A percentile compares a stretch with the other conserved stretches of the same genome.
phyloP scores from a whole-genome alignment of 1,140 invertebrate species.

The Tenebrio molitor region DNA sequence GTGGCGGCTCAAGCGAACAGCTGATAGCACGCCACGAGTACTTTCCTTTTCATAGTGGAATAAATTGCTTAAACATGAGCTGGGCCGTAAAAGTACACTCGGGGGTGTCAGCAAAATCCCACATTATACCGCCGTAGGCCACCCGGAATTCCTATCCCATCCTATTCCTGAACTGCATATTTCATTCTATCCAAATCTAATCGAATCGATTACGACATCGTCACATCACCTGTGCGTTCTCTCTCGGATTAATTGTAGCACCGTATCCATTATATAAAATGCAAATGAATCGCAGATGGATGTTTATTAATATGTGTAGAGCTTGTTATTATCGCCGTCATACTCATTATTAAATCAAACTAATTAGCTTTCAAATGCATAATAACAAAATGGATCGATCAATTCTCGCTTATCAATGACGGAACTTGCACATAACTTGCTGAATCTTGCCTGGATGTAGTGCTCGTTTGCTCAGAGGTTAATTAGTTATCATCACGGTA shows the following conservation, averaged over 20 bases:
- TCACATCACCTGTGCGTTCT: conserved; percentile 1
- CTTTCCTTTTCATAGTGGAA: conserved; percentile 61
- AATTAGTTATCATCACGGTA: too few relatives aligned
- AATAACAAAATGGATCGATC: conserved; percentile 20
- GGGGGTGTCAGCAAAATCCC: conserved; percentile 60
- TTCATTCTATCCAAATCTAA: conserved; percentile 38
- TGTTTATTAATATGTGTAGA: conserved; percentile 10
- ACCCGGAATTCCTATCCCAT: conserved; percentile 36
- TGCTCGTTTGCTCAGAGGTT: background rate
- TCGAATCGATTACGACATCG: conserved; percentile 22
- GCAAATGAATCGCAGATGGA: too few relatives aligned
- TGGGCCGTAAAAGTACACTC: conserved; percentile 61
- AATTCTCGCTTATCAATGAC: conserved; percentile 18
- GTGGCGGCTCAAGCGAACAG: conserved; percentile 47
- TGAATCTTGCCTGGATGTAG: conserved; percentile 2
- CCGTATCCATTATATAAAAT: too few relatives aligned
- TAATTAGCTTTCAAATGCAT: conserved; percentile 25
- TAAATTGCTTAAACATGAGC: conserved; percentile 63
- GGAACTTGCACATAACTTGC: conserved; percentile 8
- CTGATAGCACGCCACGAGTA: conserved; percentile 53
- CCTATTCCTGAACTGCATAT: conserved; percentile 32
- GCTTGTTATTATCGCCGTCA: background rate
- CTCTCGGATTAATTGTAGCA: background rate
- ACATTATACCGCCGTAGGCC: conserved; percentile 52
- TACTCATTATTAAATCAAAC: conserved; percentile 13